Conservation (phyloP, 2,888 invertebrate species). For the Didymodactylos carnosus region DNA sequence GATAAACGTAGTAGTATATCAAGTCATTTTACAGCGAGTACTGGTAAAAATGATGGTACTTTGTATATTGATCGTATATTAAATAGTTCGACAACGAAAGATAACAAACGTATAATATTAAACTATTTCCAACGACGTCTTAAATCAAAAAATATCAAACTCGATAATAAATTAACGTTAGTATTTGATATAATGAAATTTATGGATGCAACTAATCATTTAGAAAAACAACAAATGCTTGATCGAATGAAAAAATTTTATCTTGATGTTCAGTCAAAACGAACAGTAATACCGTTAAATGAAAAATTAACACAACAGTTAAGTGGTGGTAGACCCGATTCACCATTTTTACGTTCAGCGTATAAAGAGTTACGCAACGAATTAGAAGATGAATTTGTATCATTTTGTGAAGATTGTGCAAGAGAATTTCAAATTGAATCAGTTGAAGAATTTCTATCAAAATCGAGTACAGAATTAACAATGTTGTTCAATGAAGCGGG, state of each 20-base stretch:
- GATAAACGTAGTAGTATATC: neutral
- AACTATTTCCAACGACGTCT: neutral
- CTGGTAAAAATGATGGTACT: neutral
- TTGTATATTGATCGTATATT: neutral
- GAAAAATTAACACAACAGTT: slow-evolving; percentile 1
- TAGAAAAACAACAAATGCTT: neutral
- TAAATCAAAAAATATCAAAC: neutral
- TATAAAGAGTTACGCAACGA: neutral
- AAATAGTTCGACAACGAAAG: neutral
- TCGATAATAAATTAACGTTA: neutral
- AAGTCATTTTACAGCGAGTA: neutral
- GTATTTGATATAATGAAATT: neutral
- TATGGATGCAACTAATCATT: neutral
- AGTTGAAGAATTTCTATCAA: slow-evolving; percentile 1
- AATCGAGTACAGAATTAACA: neutral
- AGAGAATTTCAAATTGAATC: neutral
- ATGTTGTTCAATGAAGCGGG: neutral
- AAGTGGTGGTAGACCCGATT: neutral
- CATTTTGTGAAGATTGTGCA: slow-evolving; percentile 3
- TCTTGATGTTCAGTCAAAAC: slow-evolving; percentile 9
- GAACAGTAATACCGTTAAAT: slow-evolving; percentile 2
- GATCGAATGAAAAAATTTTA: neutral
- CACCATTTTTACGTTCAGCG: neutral
- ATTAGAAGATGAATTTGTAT: slow-evolving; percentile 5
- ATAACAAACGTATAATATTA: neutral